phyloP scores from a whole-genome alignment of 2,113 vertebrate species.

The Pygoscelis adeliae region DNA sequence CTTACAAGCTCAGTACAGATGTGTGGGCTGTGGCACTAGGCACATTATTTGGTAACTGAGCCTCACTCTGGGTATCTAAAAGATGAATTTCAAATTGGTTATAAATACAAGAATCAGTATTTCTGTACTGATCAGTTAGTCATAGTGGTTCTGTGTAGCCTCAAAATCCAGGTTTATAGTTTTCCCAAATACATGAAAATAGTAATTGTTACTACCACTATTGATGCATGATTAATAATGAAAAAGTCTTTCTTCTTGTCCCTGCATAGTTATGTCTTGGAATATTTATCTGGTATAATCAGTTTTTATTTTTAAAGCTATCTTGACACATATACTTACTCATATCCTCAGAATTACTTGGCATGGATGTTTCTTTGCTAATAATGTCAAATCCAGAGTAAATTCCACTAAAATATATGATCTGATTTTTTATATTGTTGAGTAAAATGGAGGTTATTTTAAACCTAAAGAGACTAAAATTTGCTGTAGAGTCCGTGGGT shows the following conservation, averaged over 20 bases:
- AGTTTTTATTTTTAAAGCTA: conserved; percentile 15
- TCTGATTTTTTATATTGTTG: not conserved
- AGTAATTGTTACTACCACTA: not conserved
- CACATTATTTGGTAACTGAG: not conserved
- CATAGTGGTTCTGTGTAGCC: not conserved
- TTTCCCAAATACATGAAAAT: not conserved
- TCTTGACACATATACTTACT: not conserved
- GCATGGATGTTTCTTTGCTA: not conserved
- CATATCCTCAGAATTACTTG: not conserved
- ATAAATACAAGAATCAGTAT: not conserved
- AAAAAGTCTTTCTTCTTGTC: not conserved
- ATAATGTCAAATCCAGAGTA: not conserved
- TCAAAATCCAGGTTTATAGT: not conserved
- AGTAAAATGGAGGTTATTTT: not conserved
- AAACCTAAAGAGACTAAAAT: not conserved
- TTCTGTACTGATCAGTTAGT: not conserved
- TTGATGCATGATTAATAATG: not conserved
- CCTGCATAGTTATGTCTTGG: not conserved
- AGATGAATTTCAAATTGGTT: not conserved
- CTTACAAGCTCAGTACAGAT: not conserved
- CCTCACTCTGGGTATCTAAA: not conserved
- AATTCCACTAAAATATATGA: not conserved
- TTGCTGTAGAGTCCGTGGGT: not conserved
- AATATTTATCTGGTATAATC: not conserved
- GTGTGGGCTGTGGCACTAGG: not conserved